These are phyloP conservation scores for Invenusta paracnida DNA, from an alignment of 2,888 invertebrate genomes.

Conservation along the genomic window DNA sequence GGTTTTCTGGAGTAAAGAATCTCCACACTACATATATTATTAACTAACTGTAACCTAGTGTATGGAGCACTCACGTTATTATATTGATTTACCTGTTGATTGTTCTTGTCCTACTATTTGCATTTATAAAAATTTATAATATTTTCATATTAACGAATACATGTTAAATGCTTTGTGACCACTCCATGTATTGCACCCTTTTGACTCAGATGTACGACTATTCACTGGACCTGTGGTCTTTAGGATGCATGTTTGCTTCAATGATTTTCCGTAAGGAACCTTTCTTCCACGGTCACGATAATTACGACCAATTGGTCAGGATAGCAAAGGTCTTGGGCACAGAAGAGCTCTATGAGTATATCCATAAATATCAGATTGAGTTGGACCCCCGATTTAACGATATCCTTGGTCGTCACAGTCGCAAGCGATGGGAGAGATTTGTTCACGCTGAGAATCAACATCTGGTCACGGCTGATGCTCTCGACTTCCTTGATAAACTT, in stretches of 20 bases:
- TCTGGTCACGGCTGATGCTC: conserved; percentile 91
- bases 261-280: conserved; percentile 99
- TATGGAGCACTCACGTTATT: too few relatives aligned
- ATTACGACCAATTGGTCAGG: conserved; percentile 96
- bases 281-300: conserved; percentile 99
- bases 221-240: conserved; percentile 98
- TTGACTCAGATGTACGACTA: conserved; percentile 99
- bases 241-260: conserved; percentile 98
- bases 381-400: conserved; percentile 98
- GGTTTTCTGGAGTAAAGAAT: too few relatives aligned
- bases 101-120: too few relatives aligned
- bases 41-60: too few relatives aligned
- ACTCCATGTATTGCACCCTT: too few relatives aligned
- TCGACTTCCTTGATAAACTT: conserved; percentile 96
- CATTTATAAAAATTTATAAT: too few relatives aligned
- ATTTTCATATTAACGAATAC: too few relatives aligned
- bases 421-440: conserved; percentile 87
- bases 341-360: conserved; percentile 96
- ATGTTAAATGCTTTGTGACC: too few relatives aligned
- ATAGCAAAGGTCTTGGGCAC: conserved; percentile 99
- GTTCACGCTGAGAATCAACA: conserved; percentile 98
- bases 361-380: conserved; percentile 99
- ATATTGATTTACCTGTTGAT: too few relatives aligned
- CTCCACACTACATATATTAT: too few relatives aligned
- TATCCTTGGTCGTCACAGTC: conserved; percentile 71